Evolutionary conservation across 2,797 vertebrate genomes (phyloP), one percentile per base, ranked within the genome.

Genomic region (Artibeus lituratus): DNA sequence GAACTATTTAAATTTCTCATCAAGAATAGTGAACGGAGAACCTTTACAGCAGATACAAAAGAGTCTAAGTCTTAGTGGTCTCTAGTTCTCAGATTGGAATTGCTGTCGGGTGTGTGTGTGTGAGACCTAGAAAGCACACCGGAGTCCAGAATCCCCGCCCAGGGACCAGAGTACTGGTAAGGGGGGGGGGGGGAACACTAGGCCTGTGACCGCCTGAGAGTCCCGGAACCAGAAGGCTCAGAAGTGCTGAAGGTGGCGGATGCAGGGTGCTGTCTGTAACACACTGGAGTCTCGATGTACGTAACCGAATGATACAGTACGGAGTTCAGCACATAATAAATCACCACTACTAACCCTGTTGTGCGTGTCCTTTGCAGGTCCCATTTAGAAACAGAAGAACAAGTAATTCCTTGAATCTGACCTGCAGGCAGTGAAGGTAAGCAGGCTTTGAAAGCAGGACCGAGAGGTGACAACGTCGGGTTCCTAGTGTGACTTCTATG

Each of bases 331-430:
- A 65, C 44, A 37, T n/a, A 69, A 67, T 42, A 90, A 82, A 73
- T 29, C 26, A 44, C 29, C 59, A 19, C 39, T 10, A 39, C 37
- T 87, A 37, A 73, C 16, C 44, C 14, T 42, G 18, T 22, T 73
- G 74, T 37, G 39, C 5, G 76, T 55, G 76, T 83, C 86, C 86
- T 93, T 32, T 84, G 65, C 53, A 86, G 44, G 59, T 42, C 59
- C 80, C 78, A 87, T 90, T 85, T 89, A 85, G 62, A 90, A 91
- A 86, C 35, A 92, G 87, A 76, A 91, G 95, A 72, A 39, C 53
- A 77, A 95, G 74, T 47, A 15, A 84, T 83, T 88, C 37, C 91
- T 83, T 92, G 74, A 91, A 47, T n/a, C 55, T 87, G 76, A 86
- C 65, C 47, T 35, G 47, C 7, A 57, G 65, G 51, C 65, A 39